Conservation (phyloP, 2,888 invertebrate genomes). For the Drosophila fungiperda region DNA sequence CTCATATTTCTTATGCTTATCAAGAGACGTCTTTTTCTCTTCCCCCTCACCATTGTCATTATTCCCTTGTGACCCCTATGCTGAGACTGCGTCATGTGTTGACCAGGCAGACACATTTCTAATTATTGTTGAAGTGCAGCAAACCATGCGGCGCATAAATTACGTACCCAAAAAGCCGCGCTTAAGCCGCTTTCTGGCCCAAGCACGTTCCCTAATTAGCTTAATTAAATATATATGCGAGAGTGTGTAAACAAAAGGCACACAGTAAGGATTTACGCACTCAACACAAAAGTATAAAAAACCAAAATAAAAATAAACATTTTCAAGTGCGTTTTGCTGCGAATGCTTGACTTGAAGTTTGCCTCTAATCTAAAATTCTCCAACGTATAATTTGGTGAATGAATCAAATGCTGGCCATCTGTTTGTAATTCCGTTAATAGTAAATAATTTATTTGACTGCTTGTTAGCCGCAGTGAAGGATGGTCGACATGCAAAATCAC, state of each 20-base stretch:
- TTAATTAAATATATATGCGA: constrained; percentile 81
- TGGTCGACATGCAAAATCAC: background rate
- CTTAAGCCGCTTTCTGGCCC: constrained; percentile 61
- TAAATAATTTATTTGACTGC: background rate
- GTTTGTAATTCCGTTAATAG: background rate
- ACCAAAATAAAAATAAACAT: constrained; percentile 3
- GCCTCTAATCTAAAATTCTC: background rate
- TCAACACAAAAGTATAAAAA: constrained; percentile 7
- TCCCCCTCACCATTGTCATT: background rate
- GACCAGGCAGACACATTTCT: constrained; percentile 58
- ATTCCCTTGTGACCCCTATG: constrained; percentile 5
- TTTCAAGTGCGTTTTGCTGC: background rate
- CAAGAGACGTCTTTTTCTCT: constrained; percentile 60
- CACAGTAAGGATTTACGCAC: constrained; percentile 55
- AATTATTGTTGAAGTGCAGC: constrained; percentile 79
- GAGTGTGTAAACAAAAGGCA: constrained; percentile 68
- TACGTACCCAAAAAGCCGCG: constrained; percentile 62
- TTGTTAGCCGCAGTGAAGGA: background rate
- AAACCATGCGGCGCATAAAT: constrained; percentile 75
- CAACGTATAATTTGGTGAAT: background rate
- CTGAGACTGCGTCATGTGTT: constrained; percentile 65
- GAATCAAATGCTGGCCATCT: background rate
- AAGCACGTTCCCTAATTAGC: constrained; percentile 82
- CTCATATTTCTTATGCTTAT: constrained; percentile 85
- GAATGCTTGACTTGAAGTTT: constrained; percentile 4